These are phyloP conservation scores for Danaus chrysippus DNA, from an alignment of 2,888 invertebrate species.

Conservation along the genomic window DNA sequence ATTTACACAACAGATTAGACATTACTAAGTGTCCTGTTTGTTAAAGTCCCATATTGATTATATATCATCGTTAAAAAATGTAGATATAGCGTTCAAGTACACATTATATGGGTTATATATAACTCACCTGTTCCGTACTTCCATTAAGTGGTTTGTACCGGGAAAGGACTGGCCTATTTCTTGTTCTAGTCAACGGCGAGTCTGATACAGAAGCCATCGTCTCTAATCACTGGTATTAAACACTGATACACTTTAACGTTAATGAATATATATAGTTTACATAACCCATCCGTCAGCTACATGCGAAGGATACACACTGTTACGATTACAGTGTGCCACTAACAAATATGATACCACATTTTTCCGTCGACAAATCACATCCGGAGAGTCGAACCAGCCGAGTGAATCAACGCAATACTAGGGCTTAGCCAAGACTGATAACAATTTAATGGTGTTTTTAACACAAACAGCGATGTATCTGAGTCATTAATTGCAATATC, in stretches of 20 bases:
- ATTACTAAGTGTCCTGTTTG: constrained; percentile 4
- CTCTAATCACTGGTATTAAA: constrained; percentile 25
- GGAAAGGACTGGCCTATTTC: constrained; percentile 66
- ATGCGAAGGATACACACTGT: constrained; percentile 70
- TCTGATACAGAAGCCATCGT: constrained; percentile 66
- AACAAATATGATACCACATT: constrained; percentile 70
- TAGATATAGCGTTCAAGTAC: too few species aligned
- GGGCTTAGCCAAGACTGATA: constrained; percentile 56
- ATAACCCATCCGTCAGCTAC: constrained; percentile 46
- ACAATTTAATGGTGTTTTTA: constrained; percentile 46
- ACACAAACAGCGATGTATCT: constrained; percentile 39
- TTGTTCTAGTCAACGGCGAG: constrained; percentile 60
- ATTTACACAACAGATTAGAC: constrained; percentile 38
- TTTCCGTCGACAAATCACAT: constrained; percentile 77
- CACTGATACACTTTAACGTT: constrained; percentile 20
- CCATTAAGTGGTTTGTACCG: constrained; percentile 59
- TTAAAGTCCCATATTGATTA: constrained; percentile 1
- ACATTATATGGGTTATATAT: constrained; percentile 1
- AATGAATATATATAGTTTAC: constrained; percentile 33
- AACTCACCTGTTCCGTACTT: constrained; percentile 59
- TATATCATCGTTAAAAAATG: background rate
- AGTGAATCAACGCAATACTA: constrained; percentile 64
- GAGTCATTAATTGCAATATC: constrained; percentile 28
- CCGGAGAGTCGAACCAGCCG: constrained; percentile 62
- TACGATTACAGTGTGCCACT: constrained; percentile 60